These are phyloP conservation scores for Microtus oregoni DNA, from an alignment of 2,113 vertebrate genomes.

Conservation along the genomic window DNA sequence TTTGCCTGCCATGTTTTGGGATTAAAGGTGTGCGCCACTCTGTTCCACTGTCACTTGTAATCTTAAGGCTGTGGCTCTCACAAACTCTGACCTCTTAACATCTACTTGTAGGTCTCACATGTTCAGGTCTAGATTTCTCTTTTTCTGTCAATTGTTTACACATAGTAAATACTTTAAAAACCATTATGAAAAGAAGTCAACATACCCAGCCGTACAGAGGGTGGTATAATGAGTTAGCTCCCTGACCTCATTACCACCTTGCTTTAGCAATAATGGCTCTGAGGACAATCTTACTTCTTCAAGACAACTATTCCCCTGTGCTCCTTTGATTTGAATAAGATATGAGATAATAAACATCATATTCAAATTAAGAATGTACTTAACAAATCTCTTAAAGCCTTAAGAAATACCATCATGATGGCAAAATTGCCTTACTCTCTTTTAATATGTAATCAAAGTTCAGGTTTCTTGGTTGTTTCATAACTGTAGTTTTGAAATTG, in stretches of 20 bases:
- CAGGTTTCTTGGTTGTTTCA: conserved; percentile 25
- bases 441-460: not conserved
- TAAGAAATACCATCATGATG: conserved; percentile 10
- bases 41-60: not conserved
- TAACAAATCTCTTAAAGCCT: not conserved
- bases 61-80: conserved; percentile 27
- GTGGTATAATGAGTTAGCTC: not conserved
- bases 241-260: not conserved
- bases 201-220: not conserved
- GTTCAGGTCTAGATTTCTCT: not conserved
- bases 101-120: conserved; percentile 32
- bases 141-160: conserved; percentile 5
- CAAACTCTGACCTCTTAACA: not conserved
- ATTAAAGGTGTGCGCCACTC: not conserved
- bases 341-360: not conserved
- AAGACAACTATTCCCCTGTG: not conserved
- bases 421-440: not conserved
- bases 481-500: conserved; percentile 34
- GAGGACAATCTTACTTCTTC: not conserved
- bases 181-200: conserved; percentile 24
- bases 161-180: not conserved
- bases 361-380: not conserved
- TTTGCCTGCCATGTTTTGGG: not conserved
- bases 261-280: not conserved
- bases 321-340: not conserved